phyloP scores from a whole-genome alignment of 2,797 vertebrate species.

The Xenopus petersii region DNA sequence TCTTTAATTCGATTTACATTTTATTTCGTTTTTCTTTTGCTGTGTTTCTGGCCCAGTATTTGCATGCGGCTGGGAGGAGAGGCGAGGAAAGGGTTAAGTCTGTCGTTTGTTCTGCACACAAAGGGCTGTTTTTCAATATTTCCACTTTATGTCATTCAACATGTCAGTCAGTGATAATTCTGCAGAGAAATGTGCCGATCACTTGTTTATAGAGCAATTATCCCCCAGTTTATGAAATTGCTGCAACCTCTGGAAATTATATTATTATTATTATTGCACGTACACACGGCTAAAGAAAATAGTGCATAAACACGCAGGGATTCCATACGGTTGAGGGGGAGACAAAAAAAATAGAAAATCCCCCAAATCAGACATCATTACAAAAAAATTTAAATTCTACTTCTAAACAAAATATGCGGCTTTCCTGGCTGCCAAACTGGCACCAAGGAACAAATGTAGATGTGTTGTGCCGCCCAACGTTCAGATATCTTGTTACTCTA shows the following conservation, averaged over 20 bases:
- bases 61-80: no score
- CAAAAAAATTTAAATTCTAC: no score
- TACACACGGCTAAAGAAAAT: slow-evolving; percentile 18
- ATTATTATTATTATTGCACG: slow-evolving; percentile 15
- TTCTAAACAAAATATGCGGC: no score
- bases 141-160: slow-evolving; percentile 42
- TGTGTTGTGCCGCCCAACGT: no score
- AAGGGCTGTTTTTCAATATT: slow-evolving; percentile 31
- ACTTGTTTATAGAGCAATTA: slow-evolving; percentile 44
- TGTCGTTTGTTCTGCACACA: neutral
- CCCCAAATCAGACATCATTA: no score
- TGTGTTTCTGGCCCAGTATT: neutral
- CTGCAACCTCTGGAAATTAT: slow-evolving; percentile 27
- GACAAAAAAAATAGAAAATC: no score
- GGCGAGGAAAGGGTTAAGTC: neutral
- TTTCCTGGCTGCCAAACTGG: no score
- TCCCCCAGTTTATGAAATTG: slow-evolving; percentile 33
- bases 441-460: no score
- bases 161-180: slow-evolving; percentile 36
- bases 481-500: no score
- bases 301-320: slow-evolving; percentile 6
- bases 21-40: slow-evolving; percentile 9
- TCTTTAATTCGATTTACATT: neutral
- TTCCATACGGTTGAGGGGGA: neutral
- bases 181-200: neutral